Conservation (phyloP, 2,888 invertebrate species). For the Zootermopsis nevadensis region DNA sequence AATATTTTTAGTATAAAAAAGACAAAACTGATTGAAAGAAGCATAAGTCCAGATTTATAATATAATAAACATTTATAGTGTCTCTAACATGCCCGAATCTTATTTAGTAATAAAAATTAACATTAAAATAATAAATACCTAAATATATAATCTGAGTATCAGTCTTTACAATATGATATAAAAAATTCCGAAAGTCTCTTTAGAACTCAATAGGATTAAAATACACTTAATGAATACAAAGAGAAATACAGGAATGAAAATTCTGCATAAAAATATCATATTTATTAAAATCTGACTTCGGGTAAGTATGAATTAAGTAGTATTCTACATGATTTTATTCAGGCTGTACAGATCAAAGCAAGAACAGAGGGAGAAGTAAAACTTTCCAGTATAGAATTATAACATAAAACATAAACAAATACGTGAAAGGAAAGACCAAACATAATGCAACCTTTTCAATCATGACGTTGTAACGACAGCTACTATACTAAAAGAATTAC, state of each 20-base stretch:
- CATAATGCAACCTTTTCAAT: too few relatives aligned
- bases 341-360: background rate
- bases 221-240: background rate
- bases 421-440: too few relatives aligned
- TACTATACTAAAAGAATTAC: too few relatives aligned
- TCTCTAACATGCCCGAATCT: background rate
- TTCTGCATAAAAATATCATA: background rate
- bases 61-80: background rate
- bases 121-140: conserved; percentile 4
- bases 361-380: background rate
- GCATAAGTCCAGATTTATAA: background rate
- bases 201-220: background rate
- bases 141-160: background rate
- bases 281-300: background rate
- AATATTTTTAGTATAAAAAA: background rate
- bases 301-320: background rate
- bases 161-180: conserved; percentile 13
- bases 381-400: background rate
- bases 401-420: background rate
- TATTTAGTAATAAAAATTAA: background rate
- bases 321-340: background rate
- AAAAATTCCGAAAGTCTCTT: background rate
- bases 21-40: background rate
- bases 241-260: background rate
- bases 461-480: too few relatives aligned